Base-by-base conservation (phyloP, 1,140 invertebrate genomes). In the Lasaia peninsularis region DNA sequence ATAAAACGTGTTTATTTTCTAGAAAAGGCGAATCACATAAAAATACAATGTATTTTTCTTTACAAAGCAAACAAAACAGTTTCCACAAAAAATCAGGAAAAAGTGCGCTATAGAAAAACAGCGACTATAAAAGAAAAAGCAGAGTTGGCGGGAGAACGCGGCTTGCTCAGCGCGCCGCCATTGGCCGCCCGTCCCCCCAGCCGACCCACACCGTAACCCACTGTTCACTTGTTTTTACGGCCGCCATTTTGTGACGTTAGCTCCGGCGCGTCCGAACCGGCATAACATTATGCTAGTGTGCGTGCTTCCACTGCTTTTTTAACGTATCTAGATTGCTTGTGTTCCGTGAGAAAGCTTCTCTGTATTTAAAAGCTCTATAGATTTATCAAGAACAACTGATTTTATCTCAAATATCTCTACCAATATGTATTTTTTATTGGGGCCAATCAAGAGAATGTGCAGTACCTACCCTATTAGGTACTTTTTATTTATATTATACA, bases 211-310 rank as follows among this genome's bases (percentile, higher is more conserved):
- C 75, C 78, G 78, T 88, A 86, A 88, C 85, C 86, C 85, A 88
- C 86, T 84, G 72, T 88, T 88, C 83, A 86, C 83, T 86, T 88
- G 86, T 83, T 88, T 87, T 88, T 86, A 88, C 78, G 79, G 83
- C 86, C 75, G 83, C 86, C 86, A 88, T 88, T 83, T 88, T 88
- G 82, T 88, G 86, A 88, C 86, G 86, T 85, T 84, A 77, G 79
- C 74, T 67, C 67, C 55, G 55, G 53, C 57, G 57, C 33, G 65
- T 67, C 65, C 63, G 62, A 67, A 68, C 64, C 62, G 33, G 28
- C 57, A 20, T 52, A 31, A 52, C 55, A 52, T 53, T 33, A 54
- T 59, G 55, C 60, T 52, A 72, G 80, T 85, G 80, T 85, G 82
- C 67, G 84, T 85, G 73, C 68, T 66, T 68, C 65, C 54, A 64